Conservation (phyloP, 2,113 vertebrate species). For the Tupaia tana region DNA sequence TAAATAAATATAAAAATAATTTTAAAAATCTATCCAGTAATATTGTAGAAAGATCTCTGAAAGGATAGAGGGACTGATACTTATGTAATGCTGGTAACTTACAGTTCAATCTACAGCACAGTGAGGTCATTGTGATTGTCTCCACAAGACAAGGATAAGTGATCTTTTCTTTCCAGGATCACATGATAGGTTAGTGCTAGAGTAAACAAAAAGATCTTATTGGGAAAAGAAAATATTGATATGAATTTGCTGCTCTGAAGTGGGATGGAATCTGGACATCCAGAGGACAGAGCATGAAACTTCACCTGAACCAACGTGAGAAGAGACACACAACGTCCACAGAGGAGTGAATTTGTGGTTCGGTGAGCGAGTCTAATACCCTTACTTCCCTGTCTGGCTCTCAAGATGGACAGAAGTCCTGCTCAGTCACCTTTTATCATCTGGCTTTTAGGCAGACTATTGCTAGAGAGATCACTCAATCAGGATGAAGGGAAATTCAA, state of each 20-base stretch:
- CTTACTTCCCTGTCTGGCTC: not conserved
- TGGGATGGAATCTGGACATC: not conserved
- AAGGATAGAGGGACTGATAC: not conserved
- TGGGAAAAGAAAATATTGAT: constrained; percentile 32
- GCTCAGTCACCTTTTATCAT: not conserved
- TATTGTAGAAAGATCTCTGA: not conserved
- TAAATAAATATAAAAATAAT: too few species aligned
- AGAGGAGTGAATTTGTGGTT: not conserved
- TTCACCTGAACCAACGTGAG: not conserved
- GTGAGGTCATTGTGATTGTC: not conserved
- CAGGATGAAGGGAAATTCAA: not conserved
- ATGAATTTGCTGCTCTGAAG: not conserved
- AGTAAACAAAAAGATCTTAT: not conserved
- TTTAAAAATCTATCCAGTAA: not conserved
- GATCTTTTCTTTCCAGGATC: not conserved
- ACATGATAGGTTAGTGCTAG: not conserved
- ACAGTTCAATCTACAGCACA: not conserved
- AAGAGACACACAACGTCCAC: not conserved
- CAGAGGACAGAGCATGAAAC: not conserved
- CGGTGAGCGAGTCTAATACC: not conserved
- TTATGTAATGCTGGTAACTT: not conserved
- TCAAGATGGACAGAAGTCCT: not conserved
- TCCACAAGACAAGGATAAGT: constrained; percentile 24
- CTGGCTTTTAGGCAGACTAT: not conserved
- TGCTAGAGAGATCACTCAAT: not conserved